Evolutionary conservation across 2,113 vertebrate species (phyloP), one percentile per base, ranked within the genome.

Genomic region (Nesogale talazaci): DNA sequence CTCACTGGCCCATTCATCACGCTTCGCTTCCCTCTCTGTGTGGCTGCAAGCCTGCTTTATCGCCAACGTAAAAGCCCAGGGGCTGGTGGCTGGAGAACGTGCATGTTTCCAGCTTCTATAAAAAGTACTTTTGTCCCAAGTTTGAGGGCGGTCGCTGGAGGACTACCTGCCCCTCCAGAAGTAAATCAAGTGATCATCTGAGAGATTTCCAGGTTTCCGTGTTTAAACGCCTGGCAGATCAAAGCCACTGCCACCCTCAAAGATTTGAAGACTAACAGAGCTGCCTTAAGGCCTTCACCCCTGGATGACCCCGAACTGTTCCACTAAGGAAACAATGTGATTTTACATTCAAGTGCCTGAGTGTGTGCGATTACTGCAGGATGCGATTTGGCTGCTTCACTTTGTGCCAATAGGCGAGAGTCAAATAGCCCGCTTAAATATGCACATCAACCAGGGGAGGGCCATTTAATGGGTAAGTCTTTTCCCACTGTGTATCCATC

Each of bases 221-320:
- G 81, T 94, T 94, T 91, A 86, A 94, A 94, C 94, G 82, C 63
- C 81, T 78, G 46, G 1, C 36, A 94, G 94, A 96, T 96, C 90
- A 94, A 97, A 97, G 95, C 87, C 89, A 72, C 78, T 88, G 92
- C 94, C 90, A 77, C 85, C 84, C 76, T 91, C 82, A 90, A 88
- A 90, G 82, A 85, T 80, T 79, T 96, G 91, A 96, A 87, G 93
- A 94, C 70, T 86, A 90, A 63, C 94, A 96, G 94, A 96, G 56
- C 95, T 94, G 92, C 82, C 85, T 85, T 38, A 27, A 92, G 93
- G 85, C 92, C 75, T 0, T 96, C 75, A 94, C 89, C 90, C 57
- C 15, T 42, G 56, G 34, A 0, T 81, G 94, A 97, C 93, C 95
- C 59, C 42, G 79, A 19, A 92, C 83, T 83, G 70, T 86, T 78